Base-by-base conservation (phyloP, 2,888 invertebrate genomes). In the Orthosia cruda region DNA sequence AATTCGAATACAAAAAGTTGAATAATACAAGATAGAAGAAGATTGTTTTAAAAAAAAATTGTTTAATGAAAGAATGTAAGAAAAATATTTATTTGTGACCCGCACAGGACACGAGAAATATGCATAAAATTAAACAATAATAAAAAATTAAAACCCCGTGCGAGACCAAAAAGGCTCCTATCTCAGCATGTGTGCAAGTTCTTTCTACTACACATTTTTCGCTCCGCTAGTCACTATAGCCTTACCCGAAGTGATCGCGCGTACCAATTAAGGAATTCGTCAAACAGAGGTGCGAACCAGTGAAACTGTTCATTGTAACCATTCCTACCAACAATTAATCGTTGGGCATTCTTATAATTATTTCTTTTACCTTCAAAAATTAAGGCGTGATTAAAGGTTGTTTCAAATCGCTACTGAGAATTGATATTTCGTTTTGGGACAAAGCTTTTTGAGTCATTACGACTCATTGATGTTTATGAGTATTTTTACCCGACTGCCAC, bases 251-350 rank as follows among this genome's bases (percentile, higher is more conserved):
- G 64, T 87, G 84, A 85, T 85, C 80, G 80, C 81, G 83, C 81
- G 86, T 82, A 85, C 87, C 87, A 90, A 91, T 91, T 91, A 92
- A 89, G 89, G 84, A 88, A 91, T 92, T 92, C 92, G 91, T 91
- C 91, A 92, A 92, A 92, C 89, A 90, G 88, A 84, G 78, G 83
- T 86, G 81, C 64, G 80, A 85, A 81, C 77, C 75, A 71, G 78
- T 81, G 83, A 87, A 82, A 84, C 83, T 83, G 88, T 87, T 84
- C 87, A 85, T 86, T 81, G 85, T 63, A 85, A 84, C 84, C 81
- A 87, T 87, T 87, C 81, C 82, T 83, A 85, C 87, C 89, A 89
- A 89, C 67, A 75, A 75, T 75, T 88, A 88, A 88, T 90, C 85
- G 87, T 81, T 77, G 81, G 77, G 71, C 72, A 84, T 78, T 76